Percentiles rank a stretch among this genome's conserved stretches.
Conservation (phyloP, 2,888 invertebrate species). For the Andrena flavipes region DNA sequence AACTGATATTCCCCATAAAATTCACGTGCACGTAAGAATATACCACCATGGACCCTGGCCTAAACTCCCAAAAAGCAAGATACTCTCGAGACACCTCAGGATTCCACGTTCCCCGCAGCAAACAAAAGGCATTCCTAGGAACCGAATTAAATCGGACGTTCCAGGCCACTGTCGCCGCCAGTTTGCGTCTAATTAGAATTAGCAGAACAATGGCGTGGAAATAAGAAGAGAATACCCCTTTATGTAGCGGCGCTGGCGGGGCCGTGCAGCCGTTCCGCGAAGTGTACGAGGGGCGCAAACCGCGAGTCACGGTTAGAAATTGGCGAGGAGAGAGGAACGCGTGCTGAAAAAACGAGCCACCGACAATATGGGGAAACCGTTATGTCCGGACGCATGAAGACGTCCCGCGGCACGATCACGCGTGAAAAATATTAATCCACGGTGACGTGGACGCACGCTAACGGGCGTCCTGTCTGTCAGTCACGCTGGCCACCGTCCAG, state of each 20-base stretch:
- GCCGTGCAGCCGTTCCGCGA: conserved; percentile 25
- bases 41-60: too few species aligned
- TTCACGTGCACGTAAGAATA: too few species aligned
- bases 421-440: conserved; percentile 74
- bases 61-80: too few species aligned
- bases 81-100: too few species aligned
- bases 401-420: conserved; percentile 49
- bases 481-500: conserved; percentile 32
- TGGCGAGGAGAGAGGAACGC: conserved; percentile 65
- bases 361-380: conserved; percentile 56
- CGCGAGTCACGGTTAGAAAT: conserved; percentile 81
- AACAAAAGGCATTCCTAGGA: not conserved
- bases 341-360: conserved; percentile 42
- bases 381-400: conserved; percentile 55
- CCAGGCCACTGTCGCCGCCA: not conserved
- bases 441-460: conserved; percentile 58
- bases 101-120: not conserved
- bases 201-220: conserved; percentile 48
- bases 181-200: conserved; percentile 52
- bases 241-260: not conserved
- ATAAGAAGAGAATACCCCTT: conserved; percentile 38
- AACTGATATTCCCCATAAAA: too few species aligned
- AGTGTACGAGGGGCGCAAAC: conserved; percentile 42
- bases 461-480: conserved; percentile 62
- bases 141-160: conserved; percentile 13